Evolutionary conservation across 2,888 invertebrate species (phyloP).

Genomic region (Apoda limacodes): DNA sequence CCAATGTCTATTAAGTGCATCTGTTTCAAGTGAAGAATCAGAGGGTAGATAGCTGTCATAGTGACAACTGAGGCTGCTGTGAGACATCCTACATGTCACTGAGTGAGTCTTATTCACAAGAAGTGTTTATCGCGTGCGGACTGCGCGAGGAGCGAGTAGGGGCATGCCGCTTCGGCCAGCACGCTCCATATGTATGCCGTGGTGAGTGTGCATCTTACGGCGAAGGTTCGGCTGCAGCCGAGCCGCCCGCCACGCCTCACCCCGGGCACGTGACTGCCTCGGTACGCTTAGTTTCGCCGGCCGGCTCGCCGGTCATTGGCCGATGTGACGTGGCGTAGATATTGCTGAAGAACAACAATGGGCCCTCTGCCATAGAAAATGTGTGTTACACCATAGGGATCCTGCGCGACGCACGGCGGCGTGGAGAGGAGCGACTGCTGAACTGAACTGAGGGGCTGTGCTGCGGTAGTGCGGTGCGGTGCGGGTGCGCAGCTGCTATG

Average conservation of each 20-base stretch:
- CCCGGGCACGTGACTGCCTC: slow-evolving; percentile 68
- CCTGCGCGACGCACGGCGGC: slow-evolving; percentile 27
- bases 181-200: slow-evolving; percentile 62
- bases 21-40: slow-evolving; percentile 62
- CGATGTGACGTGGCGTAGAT: slow-evolving; percentile 38
- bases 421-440: too few relatives aligned
- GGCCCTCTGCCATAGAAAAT: slow-evolving; percentile 50
- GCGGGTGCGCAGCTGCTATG: too few relatives aligned
- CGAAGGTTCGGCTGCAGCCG: slow-evolving; percentile 56
- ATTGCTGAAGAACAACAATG: slow-evolving; percentile 40
- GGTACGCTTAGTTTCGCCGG: slow-evolving; percentile 48
- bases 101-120: slow-evolving; percentile 45
- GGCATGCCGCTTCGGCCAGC: slow-evolving; percentile 56
- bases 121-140: slow-evolving; percentile 39
- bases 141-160: slow-evolving; percentile 37
- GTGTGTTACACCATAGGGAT: slow-evolving; percentile 37
- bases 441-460: slow-evolving; percentile 18
- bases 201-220: slow-evolving; percentile 64
- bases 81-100: slow-evolving; percentile 69
- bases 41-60: slow-evolving; percentile 64
- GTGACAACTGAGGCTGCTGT: slow-evolving; percentile 64
- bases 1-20: slow-evolving; percentile 64
- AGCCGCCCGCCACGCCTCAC: slow-evolving; percentile 65
- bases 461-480: slow-evolving; percentile 4
- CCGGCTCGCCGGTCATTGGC: slow-evolving; percentile 63